Conservation (phyloP, 2,113 vertebrate genomes). For the Labeo catla region DNA sequence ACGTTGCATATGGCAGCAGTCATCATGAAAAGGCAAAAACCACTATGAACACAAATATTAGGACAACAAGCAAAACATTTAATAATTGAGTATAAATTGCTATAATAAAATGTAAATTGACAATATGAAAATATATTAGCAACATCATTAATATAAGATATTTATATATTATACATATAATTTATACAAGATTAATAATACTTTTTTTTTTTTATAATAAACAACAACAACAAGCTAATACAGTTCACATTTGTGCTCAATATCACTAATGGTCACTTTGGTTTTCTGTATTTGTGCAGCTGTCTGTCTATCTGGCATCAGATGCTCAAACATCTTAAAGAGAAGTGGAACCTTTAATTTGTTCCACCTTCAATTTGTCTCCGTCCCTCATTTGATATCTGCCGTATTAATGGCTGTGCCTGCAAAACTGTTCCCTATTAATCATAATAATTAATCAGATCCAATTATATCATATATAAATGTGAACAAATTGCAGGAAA, state of each 20-base stretch:
- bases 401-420: slow-evolving; percentile 91
- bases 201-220: not conserved
- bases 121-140: not conserved
- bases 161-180: too few relatives aligned
- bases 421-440: slow-evolving; percentile 93
- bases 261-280: not conserved
- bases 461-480: slow-evolving; percentile 99
- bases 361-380: slow-evolving; percentile 87
- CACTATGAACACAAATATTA: not conserved
- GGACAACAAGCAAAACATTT: not conserved
- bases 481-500: slow-evolving; percentile 99
- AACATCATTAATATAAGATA: too few relatives aligned
- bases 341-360: slow-evolving; percentile 74
- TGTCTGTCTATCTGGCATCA: slow-evolving; percentile 70
- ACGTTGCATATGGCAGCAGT: not conserved
- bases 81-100: not conserved
- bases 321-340: slow-evolving; percentile 27
- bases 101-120: not conserved
- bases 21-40: not conserved
- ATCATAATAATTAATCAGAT: slow-evolving; percentile 99
- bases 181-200: too few relatives aligned
- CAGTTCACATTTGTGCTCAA: too few relatives aligned
- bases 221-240: too few relatives aligned
- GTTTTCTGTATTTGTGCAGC: not conserved
- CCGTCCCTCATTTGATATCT: slow-evolving; percentile 86